Percentiles rank a stretch among this genome's conserved stretches.
phyloP scores from a whole-genome alignment of 2,113 vertebrate genomes.

The Bubo blakistoni region DNA sequence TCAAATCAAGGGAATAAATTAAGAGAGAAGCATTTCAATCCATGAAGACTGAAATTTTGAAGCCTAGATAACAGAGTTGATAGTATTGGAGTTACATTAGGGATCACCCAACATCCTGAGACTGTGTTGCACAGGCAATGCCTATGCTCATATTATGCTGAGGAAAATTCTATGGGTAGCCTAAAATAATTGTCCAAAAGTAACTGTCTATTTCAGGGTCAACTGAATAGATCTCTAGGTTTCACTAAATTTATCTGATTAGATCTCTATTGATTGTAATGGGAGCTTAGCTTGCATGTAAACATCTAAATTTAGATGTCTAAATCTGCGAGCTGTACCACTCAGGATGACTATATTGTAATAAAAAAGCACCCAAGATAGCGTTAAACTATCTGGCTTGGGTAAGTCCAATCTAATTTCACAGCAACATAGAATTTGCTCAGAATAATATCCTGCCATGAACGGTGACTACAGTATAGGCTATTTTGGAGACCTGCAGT shows the following conservation, averaged over 20 bases:
- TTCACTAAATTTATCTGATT: slow-evolving; percentile 20
- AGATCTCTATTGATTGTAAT: background rate
- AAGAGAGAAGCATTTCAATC: background rate
- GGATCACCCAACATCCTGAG: background rate
- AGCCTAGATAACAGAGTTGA: background rate
- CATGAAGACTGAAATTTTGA: background rate
- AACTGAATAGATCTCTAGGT: background rate
- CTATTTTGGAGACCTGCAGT: background rate
- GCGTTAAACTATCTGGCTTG: background rate
- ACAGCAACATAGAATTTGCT: background rate
- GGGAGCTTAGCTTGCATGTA: background rate
- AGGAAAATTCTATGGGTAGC: background rate
- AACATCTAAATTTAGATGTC: slow-evolving; percentile 7
- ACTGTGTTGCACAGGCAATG: background rate
- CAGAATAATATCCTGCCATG: background rate
- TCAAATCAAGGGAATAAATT: background rate
- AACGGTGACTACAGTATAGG: background rate
- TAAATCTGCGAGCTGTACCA: background rate
- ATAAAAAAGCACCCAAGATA: background rate
- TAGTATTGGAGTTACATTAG: background rate
- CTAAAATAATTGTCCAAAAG: background rate
- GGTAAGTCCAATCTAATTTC: slow-evolving; percentile 1
- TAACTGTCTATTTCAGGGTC: background rate
- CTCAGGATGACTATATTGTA: background rate
- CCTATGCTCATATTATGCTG: background rate